Evolutionary conservation across 1,140 invertebrate species (phyloP).

Genomic region (Metaphire vulgaris): DNA sequence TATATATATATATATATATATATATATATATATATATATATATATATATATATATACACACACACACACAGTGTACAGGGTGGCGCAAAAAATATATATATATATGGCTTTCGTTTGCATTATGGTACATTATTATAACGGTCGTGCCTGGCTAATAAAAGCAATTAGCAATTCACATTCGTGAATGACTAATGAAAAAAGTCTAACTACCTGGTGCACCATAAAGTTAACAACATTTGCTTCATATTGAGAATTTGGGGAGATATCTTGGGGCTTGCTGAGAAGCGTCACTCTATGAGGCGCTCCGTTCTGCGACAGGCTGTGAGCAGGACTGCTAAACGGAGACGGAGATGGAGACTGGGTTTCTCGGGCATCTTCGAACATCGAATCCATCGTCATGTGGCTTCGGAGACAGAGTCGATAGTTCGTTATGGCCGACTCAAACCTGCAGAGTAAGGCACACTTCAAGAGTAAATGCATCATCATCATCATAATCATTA

Average conservation of each 20-base stretch:
- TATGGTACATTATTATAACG: too few relatives aligned
- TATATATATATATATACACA: background rate
- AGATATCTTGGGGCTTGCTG: conserved; percentile 5
- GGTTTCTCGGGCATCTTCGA: conserved; percentile 17
- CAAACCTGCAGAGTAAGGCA: background rate
- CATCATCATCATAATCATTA: background rate
- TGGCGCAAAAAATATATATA: too few relatives aligned
- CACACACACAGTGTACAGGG: too few relatives aligned
- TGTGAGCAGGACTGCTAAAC: conserved; percentile 19
- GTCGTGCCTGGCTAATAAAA: too few relatives aligned
- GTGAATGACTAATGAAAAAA: too few relatives aligned
- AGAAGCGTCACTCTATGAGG: conserved; percentile 2
- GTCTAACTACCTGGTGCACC: conserved; percentile 39
- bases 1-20: background rate
- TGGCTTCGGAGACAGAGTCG: background rate
- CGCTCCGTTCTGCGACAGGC: background rate
- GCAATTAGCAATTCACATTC: too few relatives aligned
- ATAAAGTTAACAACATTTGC: conserved; percentile 35
- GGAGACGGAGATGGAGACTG: conserved; percentile 22
- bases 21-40: background rate
- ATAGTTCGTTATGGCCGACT: background rate
- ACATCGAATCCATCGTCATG: background rate
- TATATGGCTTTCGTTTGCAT: too few relatives aligned
- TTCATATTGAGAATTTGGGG: conserved; percentile 15
- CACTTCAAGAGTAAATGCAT: too few relatives aligned